Base-by-base conservation (phyloP, 2,888 invertebrate genomes). In the Listrodromus nycthemerus region DNA sequence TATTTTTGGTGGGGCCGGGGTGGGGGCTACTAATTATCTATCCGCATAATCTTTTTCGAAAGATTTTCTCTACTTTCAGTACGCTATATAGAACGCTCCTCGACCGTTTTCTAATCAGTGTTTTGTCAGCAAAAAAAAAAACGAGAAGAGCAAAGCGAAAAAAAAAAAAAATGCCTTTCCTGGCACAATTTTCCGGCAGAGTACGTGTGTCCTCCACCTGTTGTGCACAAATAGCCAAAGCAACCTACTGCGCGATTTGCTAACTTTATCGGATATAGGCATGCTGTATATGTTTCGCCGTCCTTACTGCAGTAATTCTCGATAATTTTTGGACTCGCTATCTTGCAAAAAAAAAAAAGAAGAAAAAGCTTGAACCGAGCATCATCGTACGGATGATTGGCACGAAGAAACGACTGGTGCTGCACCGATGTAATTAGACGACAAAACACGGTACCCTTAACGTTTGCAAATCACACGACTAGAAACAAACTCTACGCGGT, bases 1-100 rank as follows among this genome's bases (percentile, higher is more conserved):
- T 73, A 70, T 85, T 55, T 55, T 65, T 83, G 71, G 78, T 82
- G 86, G 86, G 82, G 78, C 61, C 27, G 79, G 87, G 86, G 81
- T 50, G 85, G 83, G 86, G 82, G 78, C 80, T 83, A 86, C 84
- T 87, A 87, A 87, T 85, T 86, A 19, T 85, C 82, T 86, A 63
- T 70, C 84, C 83, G 84, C 82, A 74, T 80, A 75, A 4, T 61
- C 61, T 83, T 79, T 83, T 79, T 81, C 76, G 58, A 83, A 82
- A 71, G 41, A 45, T 45, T 45, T 45, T 13, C 50, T 77, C 58
- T 61, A 80, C 69, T 83, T 86, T 85, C 86, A 83, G 85, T 81
- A 79, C 45, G 48, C 21, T 61, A 45, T 45, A 61, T n/a, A n/a
- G n/a, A 61, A 61, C 30, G 48, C 19, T 48, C 48, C 21, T 19